These are phyloP conservation scores for Argentina silus DNA, from an alignment of 2,797 vertebrate genomes.

Conservation along the genomic window DNA sequence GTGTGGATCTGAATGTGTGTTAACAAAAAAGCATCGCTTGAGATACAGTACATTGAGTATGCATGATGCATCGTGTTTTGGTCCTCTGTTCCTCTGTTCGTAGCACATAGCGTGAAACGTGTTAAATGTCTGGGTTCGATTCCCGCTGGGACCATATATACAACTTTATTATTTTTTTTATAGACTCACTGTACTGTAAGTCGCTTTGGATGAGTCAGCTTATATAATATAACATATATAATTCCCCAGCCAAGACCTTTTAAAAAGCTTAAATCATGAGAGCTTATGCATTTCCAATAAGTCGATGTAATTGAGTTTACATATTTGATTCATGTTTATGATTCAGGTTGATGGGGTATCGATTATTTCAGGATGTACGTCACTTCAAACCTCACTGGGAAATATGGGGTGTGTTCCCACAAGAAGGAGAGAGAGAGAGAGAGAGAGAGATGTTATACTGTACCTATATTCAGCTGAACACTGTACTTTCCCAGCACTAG, in stretches of 20 bases:
- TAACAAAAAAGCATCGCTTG: conserved; percentile 3
- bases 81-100: too few species aligned
- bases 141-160: conserved; percentile 43
- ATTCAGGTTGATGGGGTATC: background rate
- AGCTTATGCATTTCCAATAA: background rate
- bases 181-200: too few species aligned
- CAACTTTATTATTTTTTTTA: too few species aligned
- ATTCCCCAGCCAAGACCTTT: too few species aligned
- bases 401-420: background rate
- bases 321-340: background rate
- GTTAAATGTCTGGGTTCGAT: conserved; percentile 19
- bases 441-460: conserved; percentile 13
- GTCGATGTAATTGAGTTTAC: background rate
- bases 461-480: conserved; percentile 78
- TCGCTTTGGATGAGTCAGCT: too few species aligned
- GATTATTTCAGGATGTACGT: background rate
- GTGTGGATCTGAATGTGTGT: background rate
- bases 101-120: too few species aligned
- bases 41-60: too few species aligned
- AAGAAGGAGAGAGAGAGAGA: background rate
- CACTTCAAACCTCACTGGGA: background rate
- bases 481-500: conserved; percentile 83
- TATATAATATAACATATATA: too few species aligned
- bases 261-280: background rate
- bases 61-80: too few species aligned